These are phyloP conservation scores for Falco berigora DNA, from an alignment of 2,797 vertebrate genomes.

Conservation along the genomic window DNA sequence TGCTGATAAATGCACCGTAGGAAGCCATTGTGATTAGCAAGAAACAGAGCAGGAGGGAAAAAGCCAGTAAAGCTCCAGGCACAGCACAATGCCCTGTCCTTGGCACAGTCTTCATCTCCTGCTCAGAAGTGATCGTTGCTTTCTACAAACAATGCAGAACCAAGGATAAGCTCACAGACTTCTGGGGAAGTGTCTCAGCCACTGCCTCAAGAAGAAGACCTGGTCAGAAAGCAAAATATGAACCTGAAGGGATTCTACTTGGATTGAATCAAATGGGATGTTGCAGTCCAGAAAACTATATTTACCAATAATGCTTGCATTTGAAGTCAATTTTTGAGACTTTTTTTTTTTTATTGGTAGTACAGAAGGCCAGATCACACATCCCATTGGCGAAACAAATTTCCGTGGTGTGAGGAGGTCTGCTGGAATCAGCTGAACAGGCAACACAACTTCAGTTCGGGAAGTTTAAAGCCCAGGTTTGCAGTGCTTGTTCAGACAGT, in stretches of 20 bases:
- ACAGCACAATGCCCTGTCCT: conserved; percentile 22
- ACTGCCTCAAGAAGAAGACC: neutral
- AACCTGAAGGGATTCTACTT: neutral
- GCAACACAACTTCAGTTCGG: neutral
- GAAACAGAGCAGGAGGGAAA: neutral
- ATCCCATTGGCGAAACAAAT: neutral
- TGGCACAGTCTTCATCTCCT: conserved; percentile 6
- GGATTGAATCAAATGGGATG: neutral
- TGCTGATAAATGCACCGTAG: conserved; percentile 26
- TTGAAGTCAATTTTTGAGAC: neutral
- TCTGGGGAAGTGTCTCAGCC: neutral
- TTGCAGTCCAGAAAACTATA: neutral
- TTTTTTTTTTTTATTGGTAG: neutral
- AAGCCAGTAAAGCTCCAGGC: neutral
- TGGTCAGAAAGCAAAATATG: neutral
- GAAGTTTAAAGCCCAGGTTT: neutral
- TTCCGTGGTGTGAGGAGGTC: neutral
- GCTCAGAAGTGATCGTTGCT: neutral
- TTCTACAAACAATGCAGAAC: neutral
- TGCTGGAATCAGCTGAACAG: neutral
- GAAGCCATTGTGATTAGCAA: conserved; percentile 34
- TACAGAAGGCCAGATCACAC: neutral
- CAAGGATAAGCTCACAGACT: neutral
- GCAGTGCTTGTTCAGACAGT: neutral
- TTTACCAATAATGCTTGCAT: neutral